Percentiles rank a stretch among this genome's conserved stretches.
Conservation (phyloP, 2,888 invertebrate genomes). For the Strigamia crassipes region DNA sequence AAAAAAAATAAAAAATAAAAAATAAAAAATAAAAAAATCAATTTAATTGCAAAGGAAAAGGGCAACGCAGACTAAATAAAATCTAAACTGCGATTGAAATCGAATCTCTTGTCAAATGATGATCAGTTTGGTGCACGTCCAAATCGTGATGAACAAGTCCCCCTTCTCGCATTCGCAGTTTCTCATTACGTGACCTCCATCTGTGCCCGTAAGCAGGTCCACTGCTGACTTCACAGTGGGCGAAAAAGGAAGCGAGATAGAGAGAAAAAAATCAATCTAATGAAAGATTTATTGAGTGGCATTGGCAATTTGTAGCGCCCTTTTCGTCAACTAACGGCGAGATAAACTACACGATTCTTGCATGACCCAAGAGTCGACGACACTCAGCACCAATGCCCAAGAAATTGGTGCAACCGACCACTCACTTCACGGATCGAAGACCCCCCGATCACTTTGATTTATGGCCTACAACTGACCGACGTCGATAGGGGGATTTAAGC, state of each 20-base stretch:
- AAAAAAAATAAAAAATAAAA: no score
- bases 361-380: not conserved
- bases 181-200: not conserved
- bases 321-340: not conserved
- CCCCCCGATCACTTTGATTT: not conserved
- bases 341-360: not conserved
- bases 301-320: not conserved
- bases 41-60: not conserved
- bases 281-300: not conserved
- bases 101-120: not conserved
- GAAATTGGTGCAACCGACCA: no score
- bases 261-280: not conserved
- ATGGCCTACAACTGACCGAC: not conserved
- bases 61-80: no score
- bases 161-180: not conserved
- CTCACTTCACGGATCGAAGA: not conserved
- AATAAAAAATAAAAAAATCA: not conserved
- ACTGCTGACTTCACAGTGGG: not conserved
- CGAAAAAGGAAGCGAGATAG: no score
- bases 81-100: not conserved
- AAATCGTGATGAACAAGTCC: not conserved
- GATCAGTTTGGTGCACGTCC: not conserved
- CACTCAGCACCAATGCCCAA: not conserved
- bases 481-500: not conserved
- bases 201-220: not conserved